Conservation (phyloP, 2,797 vertebrate genomes). For the Rhabdomys pumilio region DNA sequence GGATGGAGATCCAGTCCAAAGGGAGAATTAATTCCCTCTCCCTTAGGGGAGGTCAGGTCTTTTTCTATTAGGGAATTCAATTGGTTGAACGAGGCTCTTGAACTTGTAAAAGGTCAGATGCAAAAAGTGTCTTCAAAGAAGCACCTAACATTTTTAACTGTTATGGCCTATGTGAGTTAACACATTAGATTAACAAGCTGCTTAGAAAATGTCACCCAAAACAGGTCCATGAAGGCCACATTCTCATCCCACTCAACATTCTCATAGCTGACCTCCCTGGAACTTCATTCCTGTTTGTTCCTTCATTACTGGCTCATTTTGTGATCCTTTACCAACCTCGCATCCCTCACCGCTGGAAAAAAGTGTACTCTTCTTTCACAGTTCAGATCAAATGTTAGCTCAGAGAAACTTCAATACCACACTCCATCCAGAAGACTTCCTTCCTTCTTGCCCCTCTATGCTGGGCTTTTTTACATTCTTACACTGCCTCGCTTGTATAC, state of each 20-base stretch:
- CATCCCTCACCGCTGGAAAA: constrained; percentile 60
- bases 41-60: not conserved
- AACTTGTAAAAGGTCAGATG: not conserved
- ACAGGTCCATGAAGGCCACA: not conserved
- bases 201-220: not conserved
- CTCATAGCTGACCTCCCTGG: no score
- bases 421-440: not conserved
- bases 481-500: not conserved
- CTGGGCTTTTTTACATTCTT: not conserved
- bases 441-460: not conserved
- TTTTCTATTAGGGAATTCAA: not conserved
- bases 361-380: constrained; percentile 66
- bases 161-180: not conserved
- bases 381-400: constrained; percentile 64
- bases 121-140: constrained; percentile 22
- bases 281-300: not conserved
- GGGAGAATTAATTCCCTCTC: not conserved
- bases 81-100: not conserved
- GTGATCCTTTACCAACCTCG: constrained; percentile 14
- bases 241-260: not conserved
- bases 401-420: not conserved
- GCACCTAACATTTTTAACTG: not conserved
- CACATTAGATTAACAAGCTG: not conserved
- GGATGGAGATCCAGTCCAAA: not conserved
- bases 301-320: not conserved